A percentile compares a stretch with the other conserved stretches of the same genome.
Conservation (phyloP, 1,140 invertebrate species). For the Drosophila baimaii region DNA sequence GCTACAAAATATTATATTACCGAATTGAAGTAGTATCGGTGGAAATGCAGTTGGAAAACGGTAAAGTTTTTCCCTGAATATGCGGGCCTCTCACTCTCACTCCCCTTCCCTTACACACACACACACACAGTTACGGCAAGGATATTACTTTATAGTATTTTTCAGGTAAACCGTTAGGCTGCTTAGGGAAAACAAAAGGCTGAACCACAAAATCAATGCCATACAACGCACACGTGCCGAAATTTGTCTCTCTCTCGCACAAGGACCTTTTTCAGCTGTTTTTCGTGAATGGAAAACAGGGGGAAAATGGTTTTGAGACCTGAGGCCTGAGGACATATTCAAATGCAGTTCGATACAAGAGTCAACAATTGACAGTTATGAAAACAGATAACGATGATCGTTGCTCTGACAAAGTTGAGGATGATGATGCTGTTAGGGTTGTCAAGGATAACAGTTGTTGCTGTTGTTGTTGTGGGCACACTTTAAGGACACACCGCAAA, state of each 20-base stretch:
- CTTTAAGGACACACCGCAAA: slow-evolving; percentile 28
- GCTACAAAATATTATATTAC: slow-evolving; percentile 74
- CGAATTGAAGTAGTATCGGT: slow-evolving; percentile 15
- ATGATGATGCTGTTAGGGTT: slow-evolving; percentile 36
- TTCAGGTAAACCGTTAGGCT: slow-evolving; percentile 57
- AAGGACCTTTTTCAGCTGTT: slow-evolving; percentile 52
- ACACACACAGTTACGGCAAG: neutral
- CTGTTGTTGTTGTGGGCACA: slow-evolving; percentile 18
- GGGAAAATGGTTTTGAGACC: slow-evolving; percentile 32
- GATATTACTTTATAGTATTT: neutral
- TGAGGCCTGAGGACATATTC: slow-evolving; percentile 38
- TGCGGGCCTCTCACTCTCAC: slow-evolving; percentile 41
- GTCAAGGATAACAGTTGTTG: slow-evolving; percentile 28
- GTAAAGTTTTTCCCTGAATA: slow-evolving; percentile 47
- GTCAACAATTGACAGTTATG: slow-evolving; percentile 82
- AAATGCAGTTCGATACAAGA: slow-evolving; percentile 63
- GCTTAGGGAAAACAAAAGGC: slow-evolving; percentile 44
- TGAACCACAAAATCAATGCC: slow-evolving; percentile 56
- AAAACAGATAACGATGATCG: slow-evolving; percentile 75
- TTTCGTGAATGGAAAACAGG: slow-evolving; percentile 48
- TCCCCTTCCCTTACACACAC: neutral
- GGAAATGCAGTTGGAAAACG: slow-evolving; percentile 50
- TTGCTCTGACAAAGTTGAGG: slow-evolving; percentile 28
- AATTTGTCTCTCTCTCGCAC: neutral
- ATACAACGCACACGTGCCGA: slow-evolving; percentile 54